phyloP scores from a whole-genome alignment of 1,140 invertebrate genomes.

The Diploscapter pachys region DNA sequence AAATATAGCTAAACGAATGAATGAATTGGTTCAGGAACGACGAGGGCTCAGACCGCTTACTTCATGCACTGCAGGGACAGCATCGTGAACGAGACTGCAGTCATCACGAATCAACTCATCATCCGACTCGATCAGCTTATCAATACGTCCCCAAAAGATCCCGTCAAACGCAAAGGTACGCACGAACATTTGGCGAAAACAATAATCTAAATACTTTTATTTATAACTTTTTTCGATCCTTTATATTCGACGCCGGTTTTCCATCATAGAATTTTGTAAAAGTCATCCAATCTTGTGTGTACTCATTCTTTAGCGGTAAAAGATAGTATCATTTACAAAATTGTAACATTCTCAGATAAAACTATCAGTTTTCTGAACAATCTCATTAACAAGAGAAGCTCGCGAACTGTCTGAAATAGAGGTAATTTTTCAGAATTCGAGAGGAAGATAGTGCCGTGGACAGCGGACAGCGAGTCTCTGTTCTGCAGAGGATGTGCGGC shows the following conservation, averaged over 20 bases:
- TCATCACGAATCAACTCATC: constrained; percentile 90
- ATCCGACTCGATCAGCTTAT: constrained; percentile 88
- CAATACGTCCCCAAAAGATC: constrained; percentile 74
- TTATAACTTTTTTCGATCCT: no score
- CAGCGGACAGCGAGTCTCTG: constrained; percentile 81
- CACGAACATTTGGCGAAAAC: neutral
- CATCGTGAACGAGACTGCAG: constrained; percentile 78
- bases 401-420: no score
- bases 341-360: no score
- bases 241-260: no score
- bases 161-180: constrained; percentile 75
- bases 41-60: neutral
- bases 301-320: no score
- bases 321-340: no score
- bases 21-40: neutral
- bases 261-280: no score
- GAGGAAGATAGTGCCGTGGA: constrained; percentile 81
- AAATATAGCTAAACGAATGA: no score
- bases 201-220: no score
- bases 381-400: no score
- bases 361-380: no score
- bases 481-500: constrained; percentile 85
- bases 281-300: no score
- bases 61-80: constrained; percentile 74
- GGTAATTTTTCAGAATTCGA: constrained; percentile 67